These are phyloP conservation scores for Ditylenchus weischeri DNA, from an alignment of 2,888 invertebrate species.

Conservation along the genomic window DNA sequence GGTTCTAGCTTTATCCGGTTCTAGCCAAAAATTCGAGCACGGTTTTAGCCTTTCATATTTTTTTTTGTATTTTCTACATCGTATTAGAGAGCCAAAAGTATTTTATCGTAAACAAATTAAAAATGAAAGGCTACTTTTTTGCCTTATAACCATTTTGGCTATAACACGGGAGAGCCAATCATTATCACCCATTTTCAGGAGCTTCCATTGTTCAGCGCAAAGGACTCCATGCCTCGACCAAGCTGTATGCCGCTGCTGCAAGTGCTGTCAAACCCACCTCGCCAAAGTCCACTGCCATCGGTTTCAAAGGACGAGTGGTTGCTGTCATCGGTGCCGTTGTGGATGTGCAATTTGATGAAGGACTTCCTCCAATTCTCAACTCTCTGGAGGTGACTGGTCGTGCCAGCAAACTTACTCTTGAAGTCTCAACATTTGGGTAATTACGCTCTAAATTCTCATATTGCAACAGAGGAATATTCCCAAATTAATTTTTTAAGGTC, in stretches of 20 bases:
- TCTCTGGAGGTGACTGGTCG: conserved; percentile 85
- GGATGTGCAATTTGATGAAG: conserved; percentile 87
- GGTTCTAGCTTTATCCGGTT: too few species aligned
- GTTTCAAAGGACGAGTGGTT: conserved; percentile 66
- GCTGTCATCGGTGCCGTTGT: conserved; percentile 96
- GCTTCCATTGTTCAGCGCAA: neutral
- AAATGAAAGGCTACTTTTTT: too few species aligned
- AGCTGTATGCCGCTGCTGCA: conserved; percentile 29
- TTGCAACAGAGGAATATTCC: neutral
- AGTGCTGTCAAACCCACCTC: conserved; percentile 47
- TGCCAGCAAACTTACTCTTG: conserved; percentile 77
- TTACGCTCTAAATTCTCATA: neutral
- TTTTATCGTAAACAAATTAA: too few species aligned
- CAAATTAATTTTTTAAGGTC: conserved; percentile 62
- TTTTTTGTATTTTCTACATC: too few species aligned
- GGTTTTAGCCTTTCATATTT: too few species aligned
- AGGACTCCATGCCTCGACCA: neutral
- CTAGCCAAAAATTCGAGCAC: too few species aligned
- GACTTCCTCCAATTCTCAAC: conserved; percentile 85
- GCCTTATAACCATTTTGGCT: too few species aligned
- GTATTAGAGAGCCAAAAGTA: too few species aligned
- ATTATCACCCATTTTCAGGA: neutral
- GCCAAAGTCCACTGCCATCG: conserved; percentile 42
- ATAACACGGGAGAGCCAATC: too few species aligned
- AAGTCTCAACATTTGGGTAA: conserved; percentile 86